Conservation (phyloP, 2,113 vertebrate species). For the Pithys albifrons region DNA sequence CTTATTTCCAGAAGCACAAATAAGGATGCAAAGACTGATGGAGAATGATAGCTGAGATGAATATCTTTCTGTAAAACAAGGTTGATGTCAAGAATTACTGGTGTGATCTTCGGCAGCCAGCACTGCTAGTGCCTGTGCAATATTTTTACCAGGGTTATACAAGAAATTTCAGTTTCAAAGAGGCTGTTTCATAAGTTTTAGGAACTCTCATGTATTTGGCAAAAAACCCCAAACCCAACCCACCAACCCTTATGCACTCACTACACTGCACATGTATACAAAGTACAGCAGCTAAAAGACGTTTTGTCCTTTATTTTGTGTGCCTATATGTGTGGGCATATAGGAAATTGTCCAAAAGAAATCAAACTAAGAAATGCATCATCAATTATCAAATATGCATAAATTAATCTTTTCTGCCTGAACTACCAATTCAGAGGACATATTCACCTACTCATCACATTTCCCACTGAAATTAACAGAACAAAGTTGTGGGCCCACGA, state of each 20-base stretch:
- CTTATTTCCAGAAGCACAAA: not conserved
- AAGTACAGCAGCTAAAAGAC: not conserved
- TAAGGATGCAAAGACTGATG: not conserved
- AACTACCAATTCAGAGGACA: slow-evolving; percentile 31
- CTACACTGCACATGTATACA: not conserved
- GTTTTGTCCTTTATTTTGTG: not conserved
- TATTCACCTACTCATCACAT: slow-evolving; percentile 57
- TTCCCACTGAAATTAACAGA: slow-evolving; percentile 47
- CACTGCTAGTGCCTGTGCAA: not conserved
- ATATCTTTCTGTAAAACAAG: not conserved
- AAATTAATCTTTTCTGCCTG: slow-evolving; percentile 25
- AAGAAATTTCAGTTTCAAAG: not conserved
- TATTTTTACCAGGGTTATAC: not conserved
- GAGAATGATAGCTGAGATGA: not conserved
- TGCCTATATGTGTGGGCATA: not conserved
- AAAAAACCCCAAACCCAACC: not conserved
- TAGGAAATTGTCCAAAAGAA: slow-evolving; percentile 33
- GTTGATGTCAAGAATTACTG: not conserved
- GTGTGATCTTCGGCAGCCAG: not conserved
- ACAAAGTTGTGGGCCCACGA: not conserved
- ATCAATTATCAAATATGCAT: slow-evolving; percentile 15
- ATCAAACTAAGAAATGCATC: slow-evolving; percentile 12
- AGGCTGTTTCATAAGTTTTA: not conserved
- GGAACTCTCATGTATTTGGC: not conserved
- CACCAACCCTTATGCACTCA: not conserved